Evolutionary conservation across 2,113 vertebrate genomes (phyloP), one percentile per base, ranked within the genome.

Genomic region (Stigmatopora argus): DNA sequence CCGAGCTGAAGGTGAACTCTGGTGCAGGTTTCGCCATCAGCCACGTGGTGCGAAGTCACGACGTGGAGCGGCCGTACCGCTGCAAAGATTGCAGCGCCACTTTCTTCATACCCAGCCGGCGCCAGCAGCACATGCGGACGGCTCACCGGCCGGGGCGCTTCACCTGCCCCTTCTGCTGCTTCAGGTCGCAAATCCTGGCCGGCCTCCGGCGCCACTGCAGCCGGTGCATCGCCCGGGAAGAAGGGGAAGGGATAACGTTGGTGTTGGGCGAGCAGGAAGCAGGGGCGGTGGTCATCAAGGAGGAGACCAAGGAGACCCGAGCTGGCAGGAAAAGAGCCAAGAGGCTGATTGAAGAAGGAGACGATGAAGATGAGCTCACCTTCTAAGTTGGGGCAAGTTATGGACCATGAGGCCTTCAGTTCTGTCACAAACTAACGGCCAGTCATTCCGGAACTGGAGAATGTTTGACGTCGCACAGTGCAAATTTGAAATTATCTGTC

Each of bases 101-200:
- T 62, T 89, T 89, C 81, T 81, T 89, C 75, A 75, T 87, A 72
- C 83, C 87, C 4, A 81, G 80, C 56, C 77, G 73, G 2, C 80
- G 86, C 63, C 81, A 81, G 72, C 81, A 84, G 66, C 87, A 89
- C 72, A 3, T 80, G n/a, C 23, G 57, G 1, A 1, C 62, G 0
- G 45, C 69, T 0, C 87, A 89, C 58, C 81, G 81, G 2, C 84
- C 84, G 14, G 85, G 84, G 0, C 77, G 85, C 70, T 88, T 79
- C 71, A 70, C 74, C 64, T 88, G 87, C 59, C 85, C 85, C 75
- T 88, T 85, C 80, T 88, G 87, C 81, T 70, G 58, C 73, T 87
- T 88, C 77, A 71, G 82, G 63, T 84, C 86, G 0, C 67, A 84
- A 68, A 71, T 56, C 77, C 66, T 84, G 70, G 77, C 76, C 0